Percentiles rank a stretch among this genome's conserved stretches.
Evolutionary conservation across 2,113 vertebrate genomes (phyloP).

Genomic region (Trinectes maculatus): DNA sequence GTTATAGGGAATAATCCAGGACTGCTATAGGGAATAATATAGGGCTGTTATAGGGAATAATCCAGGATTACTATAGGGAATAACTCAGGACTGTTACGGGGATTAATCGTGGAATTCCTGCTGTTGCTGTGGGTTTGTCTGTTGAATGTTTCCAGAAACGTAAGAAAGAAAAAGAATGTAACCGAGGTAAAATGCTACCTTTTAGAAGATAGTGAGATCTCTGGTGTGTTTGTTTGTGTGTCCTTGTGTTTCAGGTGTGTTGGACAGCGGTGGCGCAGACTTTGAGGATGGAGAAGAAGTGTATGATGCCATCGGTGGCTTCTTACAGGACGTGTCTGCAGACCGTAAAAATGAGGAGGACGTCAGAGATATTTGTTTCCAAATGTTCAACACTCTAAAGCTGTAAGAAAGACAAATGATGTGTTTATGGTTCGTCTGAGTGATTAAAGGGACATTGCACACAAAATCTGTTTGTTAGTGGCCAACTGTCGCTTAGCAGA

Average conservation of each 20-base stretch:
- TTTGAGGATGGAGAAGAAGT: slow-evolving; percentile 95
- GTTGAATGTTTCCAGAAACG: no score
- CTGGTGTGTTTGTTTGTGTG: slow-evolving; percentile 1
- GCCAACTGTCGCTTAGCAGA: background rate
- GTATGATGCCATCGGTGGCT: slow-evolving; percentile 91
- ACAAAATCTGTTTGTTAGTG: no score
- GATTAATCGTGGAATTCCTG: background rate
- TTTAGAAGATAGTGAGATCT: no score
- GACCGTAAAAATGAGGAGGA: slow-evolving; percentile 92
- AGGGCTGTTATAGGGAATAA: no score
- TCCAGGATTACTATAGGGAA: no score
- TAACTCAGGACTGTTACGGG: background rate
- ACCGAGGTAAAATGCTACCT: no score
- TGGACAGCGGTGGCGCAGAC: slow-evolving; percentile 88
- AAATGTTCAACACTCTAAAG: slow-evolving; percentile 94
- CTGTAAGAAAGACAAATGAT: slow-evolving; percentile 80
- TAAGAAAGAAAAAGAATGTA: no score
- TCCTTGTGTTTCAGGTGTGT: slow-evolving; percentile 80
- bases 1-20: no score
- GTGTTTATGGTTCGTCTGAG: background rate
- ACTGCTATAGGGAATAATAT: background rate
- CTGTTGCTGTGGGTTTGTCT: no score
- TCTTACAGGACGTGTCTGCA: slow-evolving; percentile 90
- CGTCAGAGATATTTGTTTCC: slow-evolving; percentile 90
- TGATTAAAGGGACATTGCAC: no score